Base-by-base conservation (phyloP, 1,140 invertebrate species). In the Mactra quadrangularis region DNA sequence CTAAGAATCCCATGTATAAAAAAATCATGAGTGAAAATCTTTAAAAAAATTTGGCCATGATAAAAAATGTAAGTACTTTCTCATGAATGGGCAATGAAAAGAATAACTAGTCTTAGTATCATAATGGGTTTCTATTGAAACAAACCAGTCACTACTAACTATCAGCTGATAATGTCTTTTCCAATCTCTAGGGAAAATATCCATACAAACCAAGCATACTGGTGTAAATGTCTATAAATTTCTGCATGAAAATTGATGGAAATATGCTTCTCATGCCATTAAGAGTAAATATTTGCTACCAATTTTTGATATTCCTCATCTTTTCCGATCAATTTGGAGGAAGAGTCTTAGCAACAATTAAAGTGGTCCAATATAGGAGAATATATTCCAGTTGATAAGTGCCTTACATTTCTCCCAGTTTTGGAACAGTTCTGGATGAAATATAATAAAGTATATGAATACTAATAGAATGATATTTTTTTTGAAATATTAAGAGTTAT, bases 161-260 rank as follows among this genome's bases (percentile, higher is more conserved):
- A n/a, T 27, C 2, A 41, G 45, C 64, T 68, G 64, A 68, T 41
- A 41, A 47, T 68, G 47, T 50, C 22, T 4, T 29, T 41, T 41
- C 47, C 45, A 27, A 50, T 68, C 45, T 68, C 64, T 3, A 4
- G 19, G 25, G 59, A 57, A 55, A 76, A 76, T 76, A 76, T 76
- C 31, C 74, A 76, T 62, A 76, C 50, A 76, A 76, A 76, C 47
- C 55, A 76, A 38, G 74, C 74, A 64, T 76, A 60, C 45, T 59
- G 55, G 74, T 62, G 74, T 76, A 76, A 76, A 76, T 76, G 59
- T 76, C 74, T 60, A 62, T 76, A 76, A 50, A 62, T 62, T 62
- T 57, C 53, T 76, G 74, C 74, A 76, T 76, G 74, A 76, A 76
- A 76, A 76, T 76, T 60, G 74, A 62, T 76, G 57, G 59, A 64